A percentile compares a stretch with the other conserved stretches of the same genome.
Evolutionary conservation across 2,888 invertebrate species (phyloP).

Genomic region (Clunio marinus): DNA sequence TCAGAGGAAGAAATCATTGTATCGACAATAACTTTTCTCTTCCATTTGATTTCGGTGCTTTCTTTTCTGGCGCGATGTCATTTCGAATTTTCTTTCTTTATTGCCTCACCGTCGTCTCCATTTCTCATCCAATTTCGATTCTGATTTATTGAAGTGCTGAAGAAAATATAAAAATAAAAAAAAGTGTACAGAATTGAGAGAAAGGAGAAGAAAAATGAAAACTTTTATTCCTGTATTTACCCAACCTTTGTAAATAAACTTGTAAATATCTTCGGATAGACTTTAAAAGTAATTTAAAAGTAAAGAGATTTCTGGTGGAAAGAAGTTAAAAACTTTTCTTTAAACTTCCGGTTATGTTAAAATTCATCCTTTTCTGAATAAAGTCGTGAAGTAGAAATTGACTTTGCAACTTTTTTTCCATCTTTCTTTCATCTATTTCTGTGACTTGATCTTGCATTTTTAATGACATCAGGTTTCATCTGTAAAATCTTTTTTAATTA

Average conservation of each 20-base stretch:
- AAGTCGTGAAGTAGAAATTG: background rate
- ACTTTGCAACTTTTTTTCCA: slow-evolving; percentile 22
- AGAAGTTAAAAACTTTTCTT: background rate
- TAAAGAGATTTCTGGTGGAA: background rate
- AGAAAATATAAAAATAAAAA: no score
- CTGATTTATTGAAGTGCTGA: background rate
- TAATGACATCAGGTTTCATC: no score
- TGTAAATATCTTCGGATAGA: slow-evolving; percentile 31
- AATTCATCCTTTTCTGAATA: background rate
- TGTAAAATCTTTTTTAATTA: no score
- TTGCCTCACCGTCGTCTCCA: background rate
- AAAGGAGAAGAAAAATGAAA: slow-evolving; percentile 14
- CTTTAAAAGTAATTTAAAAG: slow-evolving; percentile 34
- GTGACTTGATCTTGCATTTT: no score
- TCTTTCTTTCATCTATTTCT: background rate
- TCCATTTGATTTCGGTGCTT: background rate
- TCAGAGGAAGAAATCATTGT: background rate
- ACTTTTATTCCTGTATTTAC: background rate
- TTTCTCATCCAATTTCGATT: background rate
- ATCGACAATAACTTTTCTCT: background rate
- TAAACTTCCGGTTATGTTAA: background rate
- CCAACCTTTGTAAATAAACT: slow-evolving; percentile 29
- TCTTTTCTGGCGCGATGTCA: background rate
- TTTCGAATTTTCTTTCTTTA: background rate
- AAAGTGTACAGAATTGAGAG: no score